Conservation (phyloP, 2,113 vertebrate genomes). For the Arenaria interpres region DNA sequence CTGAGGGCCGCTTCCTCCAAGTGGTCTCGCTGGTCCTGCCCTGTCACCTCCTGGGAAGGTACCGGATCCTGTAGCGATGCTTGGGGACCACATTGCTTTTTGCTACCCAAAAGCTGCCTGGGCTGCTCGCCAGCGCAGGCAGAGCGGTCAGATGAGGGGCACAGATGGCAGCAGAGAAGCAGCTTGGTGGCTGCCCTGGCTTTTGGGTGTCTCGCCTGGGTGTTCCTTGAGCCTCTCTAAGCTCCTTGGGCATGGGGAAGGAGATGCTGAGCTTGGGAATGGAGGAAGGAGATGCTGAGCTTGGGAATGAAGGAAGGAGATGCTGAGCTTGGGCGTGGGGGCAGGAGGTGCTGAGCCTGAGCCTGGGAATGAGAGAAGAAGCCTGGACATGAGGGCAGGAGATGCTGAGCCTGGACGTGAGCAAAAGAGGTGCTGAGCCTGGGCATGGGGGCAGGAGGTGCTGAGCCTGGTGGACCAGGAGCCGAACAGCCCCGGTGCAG, state of each 20-base stretch:
- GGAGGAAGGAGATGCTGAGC: neutral
- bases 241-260: neutral
- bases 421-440: neutral
- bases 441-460: neutral
- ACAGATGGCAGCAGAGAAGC: neutral
- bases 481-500: neutral
- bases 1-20: neutral
- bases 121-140: fast-evolving
- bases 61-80: fast-evolving
- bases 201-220: fast-evolving
- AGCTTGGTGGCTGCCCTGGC: neutral
- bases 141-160: fast-evolving
- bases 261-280: neutral
- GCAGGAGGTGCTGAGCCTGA: neutral
- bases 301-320: neutral
- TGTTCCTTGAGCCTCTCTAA: neutral
- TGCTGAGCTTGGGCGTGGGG: neutral
- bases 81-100: neutral
- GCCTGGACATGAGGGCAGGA: neutral
- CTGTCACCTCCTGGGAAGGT: neutral
- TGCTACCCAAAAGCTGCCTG: neutral
- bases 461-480: neutral
- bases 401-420: neutral
- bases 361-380: neutral
- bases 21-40: fast-evolving